Percentiles rank a stretch among this genome's conserved stretches.
Conservation (phyloP, 2,888 invertebrate genomes). For the Tinea pellionella region DNA sequence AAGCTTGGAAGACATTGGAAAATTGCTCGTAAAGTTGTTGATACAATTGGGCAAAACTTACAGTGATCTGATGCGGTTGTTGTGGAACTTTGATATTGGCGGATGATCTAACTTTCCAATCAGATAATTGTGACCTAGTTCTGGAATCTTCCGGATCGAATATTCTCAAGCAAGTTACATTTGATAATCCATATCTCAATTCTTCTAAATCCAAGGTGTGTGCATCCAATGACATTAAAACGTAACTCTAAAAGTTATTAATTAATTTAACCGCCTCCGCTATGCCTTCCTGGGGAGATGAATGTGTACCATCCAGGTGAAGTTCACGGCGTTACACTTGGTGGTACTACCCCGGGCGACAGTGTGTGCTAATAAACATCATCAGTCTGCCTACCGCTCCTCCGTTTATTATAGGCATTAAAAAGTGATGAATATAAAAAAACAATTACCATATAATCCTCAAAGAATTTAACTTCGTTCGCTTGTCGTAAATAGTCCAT, state of each 20-base stretch:
- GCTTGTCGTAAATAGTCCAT: conserved; percentile 79
- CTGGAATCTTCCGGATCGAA: conserved; percentile 70
- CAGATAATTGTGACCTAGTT: conserved; percentile 57
- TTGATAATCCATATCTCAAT: conserved; percentile 71
- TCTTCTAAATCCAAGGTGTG: conserved; percentile 75
- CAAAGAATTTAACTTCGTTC: conserved; percentile 84
- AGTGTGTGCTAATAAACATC: too few species aligned
- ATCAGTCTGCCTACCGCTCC: too few species aligned
- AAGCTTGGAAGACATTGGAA: too few species aligned
- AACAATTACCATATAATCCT: conserved; percentile 76
- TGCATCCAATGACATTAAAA: conserved; percentile 69
- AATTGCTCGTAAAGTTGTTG: background rate
- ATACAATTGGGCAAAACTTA: conserved; percentile 25
- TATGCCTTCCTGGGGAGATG: too few species aligned
- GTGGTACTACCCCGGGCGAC: too few species aligned
- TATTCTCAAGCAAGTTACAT: conserved; percentile 77
- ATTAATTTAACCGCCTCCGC: too few species aligned
- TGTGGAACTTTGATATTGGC: conserved; percentile 38
- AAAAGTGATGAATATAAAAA: too few species aligned
- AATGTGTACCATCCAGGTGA: background rate
- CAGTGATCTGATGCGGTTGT: conserved; percentile 45
- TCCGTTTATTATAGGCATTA: too few species aligned
- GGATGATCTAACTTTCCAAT: conserved; percentile 48
- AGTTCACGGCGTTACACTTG: too few species aligned
- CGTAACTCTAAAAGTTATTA: conserved; percentile 44